Conservation (phyloP, 53 echinoderm and acorn worm genomes). For the Echinometra lucunter region DNA sequence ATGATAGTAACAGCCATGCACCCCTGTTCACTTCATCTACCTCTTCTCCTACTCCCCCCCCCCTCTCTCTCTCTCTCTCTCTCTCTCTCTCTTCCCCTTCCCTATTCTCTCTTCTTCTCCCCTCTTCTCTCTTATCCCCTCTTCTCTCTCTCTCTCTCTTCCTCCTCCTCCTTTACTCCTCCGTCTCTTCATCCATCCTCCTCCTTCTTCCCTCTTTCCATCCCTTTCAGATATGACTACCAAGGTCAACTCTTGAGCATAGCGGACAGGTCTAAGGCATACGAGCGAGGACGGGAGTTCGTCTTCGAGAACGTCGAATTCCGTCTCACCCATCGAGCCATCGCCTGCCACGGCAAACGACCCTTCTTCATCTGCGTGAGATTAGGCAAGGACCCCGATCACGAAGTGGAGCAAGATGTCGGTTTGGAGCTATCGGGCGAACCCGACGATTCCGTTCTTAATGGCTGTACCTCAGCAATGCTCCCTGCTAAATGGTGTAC, state of each 20-base stretch:
- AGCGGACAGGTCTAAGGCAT: too few species aligned
- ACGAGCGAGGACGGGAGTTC: too few species aligned
- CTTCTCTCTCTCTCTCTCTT: not conserved
- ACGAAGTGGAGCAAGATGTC: too few species aligned
- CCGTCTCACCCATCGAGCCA: not conserved
- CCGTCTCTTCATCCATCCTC: not conserved
- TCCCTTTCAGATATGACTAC: not conserved
- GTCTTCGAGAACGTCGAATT: not conserved
- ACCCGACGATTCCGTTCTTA: too few species aligned
- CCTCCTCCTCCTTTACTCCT: not conserved
- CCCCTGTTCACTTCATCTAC: not conserved
- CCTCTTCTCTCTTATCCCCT: not conserved
- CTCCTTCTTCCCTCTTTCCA: not conserved
- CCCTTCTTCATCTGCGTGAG: constrained; percentile 17
- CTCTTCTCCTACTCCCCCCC: not conserved
- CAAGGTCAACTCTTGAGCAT: too few species aligned
- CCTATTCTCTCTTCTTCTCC: not conserved
- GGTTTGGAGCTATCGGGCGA: too few species aligned
- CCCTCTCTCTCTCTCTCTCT: not conserved
- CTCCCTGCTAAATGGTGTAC: too few species aligned
- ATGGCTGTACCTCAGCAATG: too few species aligned
- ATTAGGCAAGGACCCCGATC: not conserved
- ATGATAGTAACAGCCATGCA: too few species aligned
- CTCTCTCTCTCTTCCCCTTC: not conserved
- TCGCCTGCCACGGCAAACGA: not conserved